These are phyloP conservation scores for Ichneumoninae sp. DNA, from an alignment of 2,888 invertebrate genomes.

Conservation along the genomic window DNA sequence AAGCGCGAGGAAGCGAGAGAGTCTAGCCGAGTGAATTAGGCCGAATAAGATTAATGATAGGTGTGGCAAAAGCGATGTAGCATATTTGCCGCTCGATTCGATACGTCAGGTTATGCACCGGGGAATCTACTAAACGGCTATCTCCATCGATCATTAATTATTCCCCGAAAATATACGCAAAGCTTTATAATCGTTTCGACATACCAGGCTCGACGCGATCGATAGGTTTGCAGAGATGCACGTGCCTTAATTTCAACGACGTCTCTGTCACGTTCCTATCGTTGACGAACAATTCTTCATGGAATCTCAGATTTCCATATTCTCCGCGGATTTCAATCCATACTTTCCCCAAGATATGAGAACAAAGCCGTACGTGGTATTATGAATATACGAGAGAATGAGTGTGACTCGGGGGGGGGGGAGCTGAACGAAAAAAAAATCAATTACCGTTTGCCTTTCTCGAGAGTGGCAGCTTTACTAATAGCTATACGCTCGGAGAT, in stretches of 20 bases:
- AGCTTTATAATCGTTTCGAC: constrained; percentile 44
- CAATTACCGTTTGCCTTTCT: constrained; percentile 74
- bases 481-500: constrained; percentile 57
- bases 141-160: constrained; percentile 78
- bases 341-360: not conserved
- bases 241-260: not conserved
- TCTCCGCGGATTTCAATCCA: not conserved
- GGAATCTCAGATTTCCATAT: not conserved
- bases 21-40: constrained; percentile 61
- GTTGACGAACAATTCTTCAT: not conserved
- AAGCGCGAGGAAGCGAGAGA: constrained; percentile 4
- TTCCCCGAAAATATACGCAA: not conserved
- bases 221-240: constrained; percentile 1
- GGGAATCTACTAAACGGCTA: constrained; percentile 46
- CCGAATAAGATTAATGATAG: constrained; percentile 76
- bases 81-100: constrained; percentile 80
- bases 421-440: constrained; percentile 67
- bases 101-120: constrained; percentile 78
- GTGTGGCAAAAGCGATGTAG: constrained; percentile 31
- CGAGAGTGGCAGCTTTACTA: constrained; percentile 76
- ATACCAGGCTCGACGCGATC: not conserved
- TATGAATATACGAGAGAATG: constrained; percentile 1
- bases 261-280: not conserved
- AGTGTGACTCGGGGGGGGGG: constrained; percentile 58
- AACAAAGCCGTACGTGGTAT: constrained; percentile 18